Evolutionary conservation across 2,888 invertebrate genomes (phyloP), one percentile per base, ranked within the genome.

Genomic region (Scaptomyza parva): DNA sequence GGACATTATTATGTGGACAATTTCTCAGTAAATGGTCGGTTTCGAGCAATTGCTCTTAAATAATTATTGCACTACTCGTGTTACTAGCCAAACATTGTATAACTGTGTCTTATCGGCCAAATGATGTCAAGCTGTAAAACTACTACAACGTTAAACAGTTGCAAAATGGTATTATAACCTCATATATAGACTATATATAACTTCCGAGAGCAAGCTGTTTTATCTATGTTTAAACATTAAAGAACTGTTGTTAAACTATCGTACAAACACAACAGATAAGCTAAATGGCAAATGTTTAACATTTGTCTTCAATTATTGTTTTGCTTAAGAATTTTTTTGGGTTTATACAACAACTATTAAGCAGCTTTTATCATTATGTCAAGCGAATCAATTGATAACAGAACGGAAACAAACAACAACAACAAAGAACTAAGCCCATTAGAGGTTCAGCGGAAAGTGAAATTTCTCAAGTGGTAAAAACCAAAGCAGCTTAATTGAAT

Each of bases 1-100:
- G 58, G 40, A 41, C 59, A 60, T 55, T 69, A 57, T 53, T 69
- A 57, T 45, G 30, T 40, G 51, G 43, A 51, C 54, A 59, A 54
- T 51, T 70, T 50, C 41, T 43, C 28, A 18, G 37, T 28, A 48
- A 59, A 41, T 39, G 44, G n/a, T n/a, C n/a, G 6, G 24, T 26
- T 1, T 26, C 26, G 18, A 20, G 14, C 26, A 33, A 35, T 51
- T 33, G 45, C 33, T 18, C 11, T 20, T 43, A 22, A 48, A 35
- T 20, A 51, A 18, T 28, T 28, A 39, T 11, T 37, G 37, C 6
- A 6, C 39, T 4, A 11, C 14, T 17, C 30, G 37, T 37, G 11
- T n/a, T 1, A 11, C 20, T 9, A 22, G 35, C 48, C 48, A 33
- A 48, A 33, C n/a, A 33, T 11, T n/a, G 9, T 14, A 20, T 33